Conservation (phyloP, 1,140 invertebrate species). For the Melitaea cinxia region DNA sequence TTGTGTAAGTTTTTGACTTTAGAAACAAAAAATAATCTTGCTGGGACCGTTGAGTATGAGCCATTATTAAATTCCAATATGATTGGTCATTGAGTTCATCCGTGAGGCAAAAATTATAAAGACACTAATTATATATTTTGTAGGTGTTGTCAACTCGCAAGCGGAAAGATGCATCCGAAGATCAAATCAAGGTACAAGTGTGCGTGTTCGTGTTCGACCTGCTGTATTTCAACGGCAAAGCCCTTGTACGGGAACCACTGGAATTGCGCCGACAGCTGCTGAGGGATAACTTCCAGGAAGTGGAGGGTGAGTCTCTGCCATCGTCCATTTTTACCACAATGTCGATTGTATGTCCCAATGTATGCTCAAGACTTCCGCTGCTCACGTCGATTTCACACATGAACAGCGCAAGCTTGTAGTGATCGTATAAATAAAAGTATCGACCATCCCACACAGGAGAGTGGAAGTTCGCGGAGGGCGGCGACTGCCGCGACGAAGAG, state of each 20-base stretch:
- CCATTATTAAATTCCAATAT: no score
- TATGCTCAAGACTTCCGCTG: no score
- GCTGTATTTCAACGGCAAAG: conserved; percentile 95
- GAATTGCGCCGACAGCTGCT: conserved; percentile 89
- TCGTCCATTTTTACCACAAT: no score
- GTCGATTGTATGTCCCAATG: no score
- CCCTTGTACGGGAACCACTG: conserved; percentile 92
- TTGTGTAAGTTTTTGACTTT: no score
- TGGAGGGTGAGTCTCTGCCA: conserved; percentile 82
- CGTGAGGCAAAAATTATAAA: no score
- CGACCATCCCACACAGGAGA: conserved; percentile 74
- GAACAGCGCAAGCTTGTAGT: not conserved
- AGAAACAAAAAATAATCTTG: no score
- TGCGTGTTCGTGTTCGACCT: conserved; percentile 99
- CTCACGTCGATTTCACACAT: no score
- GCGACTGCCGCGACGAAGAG: conserved; percentile 94
- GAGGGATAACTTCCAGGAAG: conserved; percentile 87
- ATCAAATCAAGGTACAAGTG: conserved; percentile 97
- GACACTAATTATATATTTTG: no score
- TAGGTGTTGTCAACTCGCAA: conserved; percentile 95
- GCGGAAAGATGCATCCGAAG: conserved; percentile 94
- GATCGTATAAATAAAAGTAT: not conserved
- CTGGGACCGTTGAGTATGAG: no score
- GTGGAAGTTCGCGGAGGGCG: conserved; percentile 93
- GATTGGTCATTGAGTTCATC: no score